Evolutionary conservation across 2,797 vertebrate species (phyloP).

Genomic region (Lithobates pipiens): DNA sequence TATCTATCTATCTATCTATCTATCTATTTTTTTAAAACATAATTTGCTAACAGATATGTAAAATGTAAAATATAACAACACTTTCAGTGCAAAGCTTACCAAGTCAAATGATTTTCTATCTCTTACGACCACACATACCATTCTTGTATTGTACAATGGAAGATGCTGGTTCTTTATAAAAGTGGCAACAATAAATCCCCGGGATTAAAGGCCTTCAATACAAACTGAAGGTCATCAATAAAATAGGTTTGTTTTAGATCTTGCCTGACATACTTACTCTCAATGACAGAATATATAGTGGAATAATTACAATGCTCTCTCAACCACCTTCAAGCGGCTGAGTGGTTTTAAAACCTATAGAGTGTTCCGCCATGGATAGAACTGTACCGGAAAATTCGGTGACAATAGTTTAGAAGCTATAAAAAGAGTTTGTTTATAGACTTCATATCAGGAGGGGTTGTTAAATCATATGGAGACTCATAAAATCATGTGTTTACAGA

Average conservation of each 20-base stretch:
- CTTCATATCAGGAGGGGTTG: background rate
- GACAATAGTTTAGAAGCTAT: background rate
- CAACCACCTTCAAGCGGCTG: background rate
- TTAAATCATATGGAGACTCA: constrained; percentile 9
- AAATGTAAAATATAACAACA: no score
- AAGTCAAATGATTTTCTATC: no score
- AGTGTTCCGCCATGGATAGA: background rate
- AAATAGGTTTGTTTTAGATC: constrained; percentile 2
- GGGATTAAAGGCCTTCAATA: background rate
- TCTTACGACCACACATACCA: background rate
- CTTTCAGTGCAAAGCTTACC: no score
- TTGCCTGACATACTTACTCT: background rate
- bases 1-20: no score
- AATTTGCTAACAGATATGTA: no score
- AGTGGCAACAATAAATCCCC: background rate
- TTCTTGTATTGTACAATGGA: background rate
- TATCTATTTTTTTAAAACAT: no score
- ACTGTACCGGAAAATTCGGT: background rate
- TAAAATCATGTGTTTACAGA: constrained; percentile 25
- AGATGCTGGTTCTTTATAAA: background rate
- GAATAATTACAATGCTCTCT: background rate
- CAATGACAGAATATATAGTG: constrained; percentile 6
- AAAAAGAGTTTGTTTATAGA: constrained; percentile 19
- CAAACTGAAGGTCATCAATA: background rate
- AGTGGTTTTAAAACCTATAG: constrained; percentile 14